Conservation (phyloP, 2,888 invertebrate genomes). For the Rhopalosiphum nymphaeae region DNA sequence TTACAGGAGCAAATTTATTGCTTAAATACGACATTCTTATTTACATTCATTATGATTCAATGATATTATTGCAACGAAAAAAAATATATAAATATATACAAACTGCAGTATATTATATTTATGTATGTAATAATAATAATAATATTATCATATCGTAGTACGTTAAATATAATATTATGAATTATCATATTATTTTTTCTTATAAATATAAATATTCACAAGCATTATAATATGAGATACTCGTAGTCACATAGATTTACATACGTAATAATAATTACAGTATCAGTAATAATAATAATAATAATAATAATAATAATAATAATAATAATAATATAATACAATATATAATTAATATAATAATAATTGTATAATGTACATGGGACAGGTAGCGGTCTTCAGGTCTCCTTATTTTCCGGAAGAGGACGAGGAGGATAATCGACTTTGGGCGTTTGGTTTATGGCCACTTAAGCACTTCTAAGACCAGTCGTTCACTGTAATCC, state of each 20-base stretch:
- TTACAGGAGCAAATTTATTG: constrained; percentile 62
- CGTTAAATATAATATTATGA: background rate
- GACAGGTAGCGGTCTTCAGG: constrained; percentile 36
- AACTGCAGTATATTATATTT: constrained; percentile 3
- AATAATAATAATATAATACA: constrained; percentile 50
- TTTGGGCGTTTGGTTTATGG: background rate
- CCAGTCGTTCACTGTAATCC: background rate
- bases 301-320: constrained; percentile 48
- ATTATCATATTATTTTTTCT: constrained; percentile 27
- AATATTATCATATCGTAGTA: background rate
- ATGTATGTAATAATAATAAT: background rate
- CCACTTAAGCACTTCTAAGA: background rate
- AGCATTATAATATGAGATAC: constrained; percentile 63
- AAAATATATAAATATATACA: constrained; percentile 26
- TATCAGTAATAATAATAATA: constrained; percentile 40
- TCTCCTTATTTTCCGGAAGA: background rate
- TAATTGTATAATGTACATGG: constrained; percentile 58
- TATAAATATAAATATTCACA: constrained; percentile 59
- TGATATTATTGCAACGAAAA: constrained; percentile 46
- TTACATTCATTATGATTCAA: constrained; percentile 31
- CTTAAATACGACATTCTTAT: constrained; percentile 59
- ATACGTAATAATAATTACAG: constrained; percentile 29
- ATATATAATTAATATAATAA: constrained; percentile 50
- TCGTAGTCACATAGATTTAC: constrained; percentile 54
- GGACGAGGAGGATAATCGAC: background rate